A percentile compares a stretch with the other conserved stretches of the same genome.
Conservation (phyloP, 2,797 vertebrate species). For the Pipistrellus pygmaeus region DNA sequence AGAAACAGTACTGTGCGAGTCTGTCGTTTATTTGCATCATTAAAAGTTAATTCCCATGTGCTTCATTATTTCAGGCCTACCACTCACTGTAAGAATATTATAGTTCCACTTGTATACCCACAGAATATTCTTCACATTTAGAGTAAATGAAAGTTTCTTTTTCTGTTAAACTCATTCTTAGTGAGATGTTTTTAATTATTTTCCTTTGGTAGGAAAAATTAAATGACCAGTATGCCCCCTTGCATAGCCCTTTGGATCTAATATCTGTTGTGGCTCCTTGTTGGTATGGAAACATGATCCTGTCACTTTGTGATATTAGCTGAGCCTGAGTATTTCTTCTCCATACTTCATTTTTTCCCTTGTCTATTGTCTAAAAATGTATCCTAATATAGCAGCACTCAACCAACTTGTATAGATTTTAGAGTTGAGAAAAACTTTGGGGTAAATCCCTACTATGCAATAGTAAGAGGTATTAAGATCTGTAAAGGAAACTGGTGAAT, state of each 20-base stretch:
- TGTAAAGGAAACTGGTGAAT: background rate
- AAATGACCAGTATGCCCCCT: slow-evolving; percentile 51
- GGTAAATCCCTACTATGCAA: background rate
- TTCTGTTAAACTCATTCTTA: slow-evolving; percentile 23
- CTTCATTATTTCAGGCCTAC: background rate
- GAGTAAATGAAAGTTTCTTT: background rate
- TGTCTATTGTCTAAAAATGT: background rate
- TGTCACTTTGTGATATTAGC: slow-evolving; percentile 51
- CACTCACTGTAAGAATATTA: background rate
- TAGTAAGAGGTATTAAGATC: background rate
- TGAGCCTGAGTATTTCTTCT: background rate
- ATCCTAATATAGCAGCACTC: slow-evolving; percentile 53
- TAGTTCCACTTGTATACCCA: background rate
- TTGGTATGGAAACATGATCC: slow-evolving; percentile 74
- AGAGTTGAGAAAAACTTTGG: background rate
- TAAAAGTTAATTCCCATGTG: background rate
- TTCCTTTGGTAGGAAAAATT: slow-evolving; percentile 29
- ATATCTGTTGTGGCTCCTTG: background rate
- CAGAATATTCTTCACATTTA: background rate
- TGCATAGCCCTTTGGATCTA: background rate
- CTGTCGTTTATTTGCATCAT: background rate
- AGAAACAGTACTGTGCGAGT: background rate
- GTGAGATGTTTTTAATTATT: slow-evolving; percentile 38
- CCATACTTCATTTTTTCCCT: slow-evolving; percentile 4
- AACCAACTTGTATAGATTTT: background rate